A percentile compares a stretch with the other conserved stretches of the same genome.
Evolutionary conservation across 2,797 vertebrate species (phyloP).

Genomic region (Brachyalestes nurse): DNA sequence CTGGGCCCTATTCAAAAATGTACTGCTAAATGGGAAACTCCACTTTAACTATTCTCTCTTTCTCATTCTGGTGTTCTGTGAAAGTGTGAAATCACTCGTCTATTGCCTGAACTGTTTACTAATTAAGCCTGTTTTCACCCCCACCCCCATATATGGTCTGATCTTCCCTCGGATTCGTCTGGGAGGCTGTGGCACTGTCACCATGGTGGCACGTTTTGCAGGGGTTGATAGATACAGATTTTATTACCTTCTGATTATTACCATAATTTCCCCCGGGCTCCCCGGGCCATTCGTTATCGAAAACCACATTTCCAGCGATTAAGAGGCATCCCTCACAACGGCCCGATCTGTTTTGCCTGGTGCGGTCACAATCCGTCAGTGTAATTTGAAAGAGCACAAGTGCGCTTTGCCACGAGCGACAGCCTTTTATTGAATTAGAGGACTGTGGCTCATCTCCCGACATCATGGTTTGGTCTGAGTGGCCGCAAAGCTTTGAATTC

Average conservation of each 20-base stretch:
- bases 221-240: constrained; percentile 77
- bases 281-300: constrained; percentile 71
- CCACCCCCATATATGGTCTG: constrained; percentile 28
- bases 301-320: constrained; percentile 67
- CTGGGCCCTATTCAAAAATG: no score
- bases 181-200: constrained; percentile 44
- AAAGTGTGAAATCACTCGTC: not conserved
- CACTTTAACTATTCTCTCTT: no score
- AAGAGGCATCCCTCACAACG: constrained; percentile 59
- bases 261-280: constrained; percentile 74
- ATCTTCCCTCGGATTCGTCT: constrained; percentile 48
- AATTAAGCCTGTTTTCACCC: constrained; percentile 40
- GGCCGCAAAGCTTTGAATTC: constrained; percentile 29
- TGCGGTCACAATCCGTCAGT: constrained; percentile 74
- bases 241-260: constrained; percentile 76
- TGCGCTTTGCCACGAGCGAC: constrained; percentile 69
- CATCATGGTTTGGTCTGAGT: constrained; percentile 55
- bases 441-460: constrained; percentile 70
- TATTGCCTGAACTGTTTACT: constrained; percentile 19
- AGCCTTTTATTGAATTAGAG: constrained; percentile 74
- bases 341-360: constrained; percentile 74
- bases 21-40: no score
- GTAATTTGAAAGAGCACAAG: constrained; percentile 77
- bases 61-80: not conserved
- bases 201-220: constrained; percentile 62